Evolutionary conservation across 2,888 invertebrate genomes (phyloP).

Genomic region (Saturnia pavonia): DNA sequence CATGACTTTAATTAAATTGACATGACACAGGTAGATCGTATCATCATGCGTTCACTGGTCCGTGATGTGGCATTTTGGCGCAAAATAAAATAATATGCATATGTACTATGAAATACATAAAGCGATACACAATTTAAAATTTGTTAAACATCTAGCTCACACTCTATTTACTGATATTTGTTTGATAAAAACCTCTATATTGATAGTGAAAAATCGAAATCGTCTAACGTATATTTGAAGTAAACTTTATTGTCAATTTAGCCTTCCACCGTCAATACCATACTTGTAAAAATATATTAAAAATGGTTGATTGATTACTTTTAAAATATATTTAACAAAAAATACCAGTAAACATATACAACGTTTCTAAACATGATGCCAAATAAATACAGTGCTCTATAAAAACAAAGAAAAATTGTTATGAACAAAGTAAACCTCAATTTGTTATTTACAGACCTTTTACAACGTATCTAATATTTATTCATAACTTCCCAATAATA

Average conservation of each 20-base stretch:
- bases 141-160: slow-evolving; percentile 53
- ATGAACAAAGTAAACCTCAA: not conserved
- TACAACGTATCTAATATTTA: not conserved
- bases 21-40: not conserved
- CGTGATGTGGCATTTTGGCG: slow-evolving; percentile 39
- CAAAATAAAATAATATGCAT: slow-evolving; percentile 51
- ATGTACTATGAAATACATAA: slow-evolving; percentile 41
- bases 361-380: not conserved
- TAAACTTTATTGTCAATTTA: too few species aligned
- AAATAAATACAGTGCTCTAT: slow-evolving; percentile 11
- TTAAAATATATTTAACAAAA: not conserved
- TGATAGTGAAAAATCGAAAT: too few species aligned
- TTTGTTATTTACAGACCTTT: slow-evolving; percentile 3
- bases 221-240: too few species aligned
- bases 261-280: too few species aligned
- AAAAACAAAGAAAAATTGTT: not conserved
- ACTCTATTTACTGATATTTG: slow-evolving; percentile 32
- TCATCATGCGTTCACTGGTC: not conserved
- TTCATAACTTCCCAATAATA: not conserved
- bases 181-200: slow-evolving; percentile 16
- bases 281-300: too few species aligned
- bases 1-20: slow-evolving; percentile 33
- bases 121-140: slow-evolving; percentile 35
- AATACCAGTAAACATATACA: not conserved
- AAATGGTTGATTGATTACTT: not conserved